Conservation (phyloP, 2,888 invertebrate genomes). For the Archips crataeganus region DNA sequence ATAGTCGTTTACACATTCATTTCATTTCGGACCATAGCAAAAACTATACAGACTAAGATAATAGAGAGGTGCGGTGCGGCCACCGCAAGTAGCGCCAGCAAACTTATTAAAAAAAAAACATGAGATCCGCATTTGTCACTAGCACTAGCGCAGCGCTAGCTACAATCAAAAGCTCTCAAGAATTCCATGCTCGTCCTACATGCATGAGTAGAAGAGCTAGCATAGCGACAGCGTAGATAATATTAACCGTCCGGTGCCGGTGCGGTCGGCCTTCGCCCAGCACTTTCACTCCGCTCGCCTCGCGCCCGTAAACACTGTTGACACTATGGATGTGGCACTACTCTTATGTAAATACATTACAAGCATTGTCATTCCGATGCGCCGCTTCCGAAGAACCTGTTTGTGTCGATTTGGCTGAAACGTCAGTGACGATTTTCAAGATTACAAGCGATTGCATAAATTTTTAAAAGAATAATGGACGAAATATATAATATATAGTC, state of each 20-base stretch:
- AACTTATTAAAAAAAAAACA: too few species aligned
- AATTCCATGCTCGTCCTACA: conserved; percentile 40
- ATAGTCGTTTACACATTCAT: too few species aligned
- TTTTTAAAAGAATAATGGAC: too few species aligned
- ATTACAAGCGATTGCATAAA: too few species aligned
- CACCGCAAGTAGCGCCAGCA: too few species aligned
- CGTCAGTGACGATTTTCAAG: conserved; percentile 4
- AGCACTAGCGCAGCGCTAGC: background rate
- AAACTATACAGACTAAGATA: too few species aligned
- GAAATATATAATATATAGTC: too few species aligned
- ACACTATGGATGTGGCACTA: conserved; percentile 66
- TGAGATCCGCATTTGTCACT: background rate
- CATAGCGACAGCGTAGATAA: conserved; percentile 43
- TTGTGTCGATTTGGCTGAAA: conserved; percentile 30
- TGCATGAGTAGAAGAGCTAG: conserved; percentile 30
- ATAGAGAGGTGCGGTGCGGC: too few species aligned
- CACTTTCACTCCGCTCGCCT: conserved; percentile 74
- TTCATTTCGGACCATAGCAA: too few species aligned
- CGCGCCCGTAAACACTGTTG: conserved; percentile 59
- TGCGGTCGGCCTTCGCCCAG: conserved; percentile 78
- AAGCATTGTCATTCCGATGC: conserved; percentile 34
- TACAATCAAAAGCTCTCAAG: conserved; percentile 35
- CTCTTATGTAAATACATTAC: conserved; percentile 42
- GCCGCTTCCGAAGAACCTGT: conserved; percentile 34
- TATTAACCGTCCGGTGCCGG: conserved; percentile 48